These are phyloP conservation scores for Anastrepha obliqua DNA, from an alignment of 1,140 invertebrate species.

Conservation along the genomic window DNA sequence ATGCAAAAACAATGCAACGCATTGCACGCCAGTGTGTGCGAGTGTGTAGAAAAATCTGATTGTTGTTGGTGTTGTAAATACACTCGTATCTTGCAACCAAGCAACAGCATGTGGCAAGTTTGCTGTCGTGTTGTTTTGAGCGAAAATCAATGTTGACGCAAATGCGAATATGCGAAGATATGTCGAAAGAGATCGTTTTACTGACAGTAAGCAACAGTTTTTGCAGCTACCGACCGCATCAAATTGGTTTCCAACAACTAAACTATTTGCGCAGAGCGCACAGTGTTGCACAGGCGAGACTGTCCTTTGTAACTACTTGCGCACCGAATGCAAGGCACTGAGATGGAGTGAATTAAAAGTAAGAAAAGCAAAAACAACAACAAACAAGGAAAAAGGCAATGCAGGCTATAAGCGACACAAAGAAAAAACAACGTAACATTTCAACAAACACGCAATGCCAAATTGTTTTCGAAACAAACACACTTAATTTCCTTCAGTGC, in stretches of 20 bases:
- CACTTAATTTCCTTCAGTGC: constrained; percentile 42
- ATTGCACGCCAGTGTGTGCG: background rate
- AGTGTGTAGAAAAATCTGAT: background rate
- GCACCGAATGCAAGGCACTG: background rate
- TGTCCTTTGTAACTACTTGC: background rate
- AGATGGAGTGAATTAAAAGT: background rate
- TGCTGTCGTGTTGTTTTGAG: constrained; percentile 41
- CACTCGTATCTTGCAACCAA: background rate
- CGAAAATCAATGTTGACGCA: constrained; percentile 50
- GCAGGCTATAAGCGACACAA: too few relatives aligned
- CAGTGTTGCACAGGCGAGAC: too few relatives aligned
- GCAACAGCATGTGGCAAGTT: constrained; percentile 42
- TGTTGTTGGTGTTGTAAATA: constrained; percentile 2
- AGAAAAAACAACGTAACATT: constrained; percentile 14
- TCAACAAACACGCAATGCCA: constrained; percentile 51
- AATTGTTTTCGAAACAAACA: constrained; percentile 47
- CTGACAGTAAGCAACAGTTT: constrained; percentile 45
- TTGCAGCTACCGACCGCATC: constrained; percentile 30
- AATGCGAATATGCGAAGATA: constrained; percentile 51
- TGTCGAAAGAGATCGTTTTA: constrained; percentile 41
- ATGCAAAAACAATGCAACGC: background rate
- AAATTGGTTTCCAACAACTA: constrained; percentile 23
- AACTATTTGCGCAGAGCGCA: background rate
- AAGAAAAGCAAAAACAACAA: background rate
- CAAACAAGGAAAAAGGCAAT: background rate